Evolutionary conservation across 2,113 vertebrate species (phyloP), one percentile per base, ranked within the genome.

Genomic region (Dinomys branickii): DNA sequence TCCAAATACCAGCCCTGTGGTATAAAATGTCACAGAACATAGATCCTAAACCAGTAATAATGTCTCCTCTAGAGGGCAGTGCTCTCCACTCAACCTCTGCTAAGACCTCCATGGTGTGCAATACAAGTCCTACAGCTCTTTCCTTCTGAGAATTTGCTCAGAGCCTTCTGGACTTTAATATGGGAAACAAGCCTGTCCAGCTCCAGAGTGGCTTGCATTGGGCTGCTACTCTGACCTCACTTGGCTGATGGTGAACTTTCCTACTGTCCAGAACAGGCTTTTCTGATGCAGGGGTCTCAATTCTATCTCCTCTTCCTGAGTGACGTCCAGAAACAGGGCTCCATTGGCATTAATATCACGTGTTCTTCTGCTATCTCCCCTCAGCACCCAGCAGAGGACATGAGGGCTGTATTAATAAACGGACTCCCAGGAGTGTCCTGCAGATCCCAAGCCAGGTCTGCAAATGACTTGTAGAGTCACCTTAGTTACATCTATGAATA

Each of bases 41-140:
- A 78, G 41, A 82, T 58, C n/a, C 38, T 90, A 86, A 92, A 67
- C 41, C 19, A 44, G 22, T 77, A 85, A 58, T 90, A 82, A 85
- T 16, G 65, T 33, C 11, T 94, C 73, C 83, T 97, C 58, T 77
- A 85, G 77, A 94, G 92, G 83, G 52, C 47, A 88, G 38, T 88
- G 41, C 2, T 59, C 28, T 91, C 71, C 22, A 88, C 65, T 13
- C 26, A 80, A 26, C 24, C 61, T 22, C 65, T 85, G 19, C 63
- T 26, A 38, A 61, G 3, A 81, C 69, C 56, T 88, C 75, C 84
- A 7, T 54, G 67, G 28, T n/a, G 10, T 22, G 41, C 10, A 50
- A 4, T 65, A 44, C n/a, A 33, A 54, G 30, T 61, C n/a, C 41
- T 6, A 28, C 14, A 73, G 8, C 24, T 82, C 30, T 90, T 83